These are phyloP conservation scores for Penaeus japonicus DNA, from an alignment of 1,140 invertebrate genomes.

Conservation along the genomic window DNA sequence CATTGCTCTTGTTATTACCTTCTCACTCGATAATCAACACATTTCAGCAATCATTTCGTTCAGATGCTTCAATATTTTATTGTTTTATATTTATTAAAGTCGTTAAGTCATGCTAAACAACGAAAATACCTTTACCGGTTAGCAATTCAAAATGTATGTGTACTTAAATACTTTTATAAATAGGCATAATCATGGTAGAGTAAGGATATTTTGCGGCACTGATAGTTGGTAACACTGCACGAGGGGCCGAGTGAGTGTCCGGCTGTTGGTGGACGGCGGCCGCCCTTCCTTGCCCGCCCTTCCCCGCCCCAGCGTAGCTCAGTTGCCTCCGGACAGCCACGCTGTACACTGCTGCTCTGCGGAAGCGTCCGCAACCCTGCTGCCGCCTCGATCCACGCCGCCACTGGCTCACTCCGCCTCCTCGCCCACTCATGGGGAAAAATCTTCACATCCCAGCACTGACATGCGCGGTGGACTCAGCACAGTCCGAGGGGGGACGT, in stretches of 20 bases:
- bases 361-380: conserved; percentile 30
- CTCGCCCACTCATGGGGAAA: conserved; percentile 47
- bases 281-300: conserved; percentile 39
- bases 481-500: conserved; percentile 37
- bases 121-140: too few species aligned
- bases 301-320: conserved; percentile 2
- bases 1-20: conserved; percentile 47
- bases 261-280: conserved; percentile 45
- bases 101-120: too few species aligned
- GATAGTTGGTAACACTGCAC: conserved; percentile 51
- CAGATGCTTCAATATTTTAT: neutral
- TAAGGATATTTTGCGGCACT: conserved; percentile 42
- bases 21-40: conserved; percentile 42
- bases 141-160: too few species aligned
- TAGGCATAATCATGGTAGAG: too few species aligned
- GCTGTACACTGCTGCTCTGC: conserved; percentile 37
- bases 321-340: conserved; percentile 51
- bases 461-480: conserved; percentile 43
- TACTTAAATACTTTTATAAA: too few species aligned
- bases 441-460: conserved; percentile 45
- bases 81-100: too few species aligned
- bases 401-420: conserved; percentile 47
- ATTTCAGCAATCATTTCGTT: conserved; percentile 1
- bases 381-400: conserved; percentile 41
- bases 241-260: conserved; percentile 25